Conservation (phyloP, 2,797 vertebrate genomes). For the Apodemus agrarius region DNA sequence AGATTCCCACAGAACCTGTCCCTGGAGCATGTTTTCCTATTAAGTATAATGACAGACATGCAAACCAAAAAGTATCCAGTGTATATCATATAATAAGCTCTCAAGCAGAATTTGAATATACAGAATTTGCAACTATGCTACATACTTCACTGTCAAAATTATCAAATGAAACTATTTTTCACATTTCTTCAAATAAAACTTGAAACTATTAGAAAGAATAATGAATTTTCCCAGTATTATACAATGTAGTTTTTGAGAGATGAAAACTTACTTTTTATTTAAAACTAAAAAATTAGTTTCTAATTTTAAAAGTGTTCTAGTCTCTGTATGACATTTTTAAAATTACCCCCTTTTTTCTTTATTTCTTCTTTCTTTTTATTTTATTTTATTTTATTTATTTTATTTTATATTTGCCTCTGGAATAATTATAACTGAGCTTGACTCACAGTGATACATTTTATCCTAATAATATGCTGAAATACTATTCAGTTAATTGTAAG, state of each 20-base stretch:
- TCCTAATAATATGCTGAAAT: constrained; percentile 32
- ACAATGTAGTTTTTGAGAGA: not conserved
- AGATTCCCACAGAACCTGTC: not conserved
- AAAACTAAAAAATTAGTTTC: constrained; percentile 4
- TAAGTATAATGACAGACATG: constrained; percentile 27
- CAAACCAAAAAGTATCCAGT: not conserved
- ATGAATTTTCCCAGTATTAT: constrained; percentile 22
- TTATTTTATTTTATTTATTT: not conserved
- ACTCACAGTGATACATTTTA: constrained; percentile 6
- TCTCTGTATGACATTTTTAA: constrained; percentile 1
- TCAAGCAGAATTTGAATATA: not conserved
- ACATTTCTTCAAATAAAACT: constrained; percentile 47
- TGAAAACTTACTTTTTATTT: not conserved
- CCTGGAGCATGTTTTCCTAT: not conserved
- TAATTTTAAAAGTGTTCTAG: constrained; percentile 45
- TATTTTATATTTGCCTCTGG: not conserved
- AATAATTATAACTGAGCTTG: constrained; percentile 26
- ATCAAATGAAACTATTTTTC: constrained; percentile 26
- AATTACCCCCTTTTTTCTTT: constrained; percentile 28
- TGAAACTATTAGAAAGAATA: constrained; percentile 27
- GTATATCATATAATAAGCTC: not conserved
- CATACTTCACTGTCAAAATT: constrained; percentile 42
- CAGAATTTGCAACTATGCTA: constrained; percentile 37
- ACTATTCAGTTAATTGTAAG: constrained; percentile 53
- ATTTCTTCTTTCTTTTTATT: not conserved